Conservation (phyloP, 2,113 vertebrate genomes). For the Mugil cephalus region DNA sequence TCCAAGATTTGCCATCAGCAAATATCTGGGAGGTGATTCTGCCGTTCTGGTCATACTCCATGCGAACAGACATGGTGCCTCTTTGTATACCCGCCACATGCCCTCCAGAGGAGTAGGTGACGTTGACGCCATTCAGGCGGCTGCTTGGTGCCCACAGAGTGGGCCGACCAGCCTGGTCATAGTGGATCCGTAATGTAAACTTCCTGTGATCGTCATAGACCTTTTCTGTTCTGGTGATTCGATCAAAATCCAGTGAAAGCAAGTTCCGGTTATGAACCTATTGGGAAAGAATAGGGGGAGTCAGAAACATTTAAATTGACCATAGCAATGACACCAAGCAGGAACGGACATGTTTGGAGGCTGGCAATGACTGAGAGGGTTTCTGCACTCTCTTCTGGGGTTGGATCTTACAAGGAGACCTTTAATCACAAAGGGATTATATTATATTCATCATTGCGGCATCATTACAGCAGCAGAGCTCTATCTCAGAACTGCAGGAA, state of each 20-base stretch:
- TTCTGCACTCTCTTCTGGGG: constrained; percentile 38
- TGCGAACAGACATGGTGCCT: constrained; percentile 98
- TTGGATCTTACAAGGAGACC: constrained; percentile 37
- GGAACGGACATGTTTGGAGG: constrained; percentile 10
- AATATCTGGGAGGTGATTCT: constrained; percentile 95
- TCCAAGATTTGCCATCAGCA: constrained; percentile 97
- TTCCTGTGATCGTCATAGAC: constrained; percentile 99
- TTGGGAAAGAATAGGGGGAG: not conserved
- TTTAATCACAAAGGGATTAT: constrained; percentile 60
- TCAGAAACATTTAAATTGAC: constrained; percentile 13
- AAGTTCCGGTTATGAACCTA: constrained; percentile 98
- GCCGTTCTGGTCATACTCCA: constrained; percentile 96
- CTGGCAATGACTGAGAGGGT: constrained; percentile 18
- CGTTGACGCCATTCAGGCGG: constrained; percentile 94
- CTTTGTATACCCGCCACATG: constrained; percentile 95
- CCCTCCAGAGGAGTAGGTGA: constrained; percentile 93
- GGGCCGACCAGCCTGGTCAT: constrained; percentile 92
- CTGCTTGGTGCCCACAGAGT: constrained; percentile 98
- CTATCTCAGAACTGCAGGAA: constrained; percentile 64
- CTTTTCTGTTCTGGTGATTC: constrained; percentile 98
- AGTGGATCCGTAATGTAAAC: constrained; percentile 96
- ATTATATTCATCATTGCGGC: constrained; percentile 58
- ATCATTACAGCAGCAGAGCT: constrained; percentile 63
- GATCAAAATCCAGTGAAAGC: constrained; percentile 96
- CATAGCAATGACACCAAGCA: not conserved